Evolutionary conservation across 1,140 invertebrate species (phyloP).

Genomic region (Sycophila sp.): DNA sequence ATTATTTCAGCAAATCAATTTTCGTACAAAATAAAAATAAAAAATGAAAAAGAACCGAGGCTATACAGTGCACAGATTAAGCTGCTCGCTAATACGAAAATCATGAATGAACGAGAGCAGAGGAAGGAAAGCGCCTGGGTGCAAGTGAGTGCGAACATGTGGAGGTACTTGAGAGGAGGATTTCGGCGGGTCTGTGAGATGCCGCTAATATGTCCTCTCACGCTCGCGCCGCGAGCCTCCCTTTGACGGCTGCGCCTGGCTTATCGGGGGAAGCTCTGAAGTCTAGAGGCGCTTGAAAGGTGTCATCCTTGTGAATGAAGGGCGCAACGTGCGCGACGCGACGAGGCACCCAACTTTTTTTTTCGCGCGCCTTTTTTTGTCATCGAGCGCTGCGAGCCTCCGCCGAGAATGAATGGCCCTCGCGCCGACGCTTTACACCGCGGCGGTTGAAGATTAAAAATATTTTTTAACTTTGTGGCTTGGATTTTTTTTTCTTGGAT

Average conservation of each 20-base stretch:
- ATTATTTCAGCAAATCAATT: too few relatives aligned
- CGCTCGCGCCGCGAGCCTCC: background rate
- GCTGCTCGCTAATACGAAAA: background rate
- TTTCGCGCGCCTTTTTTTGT: too few relatives aligned
- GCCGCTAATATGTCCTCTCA: constrained; percentile 33
- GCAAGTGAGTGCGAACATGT: constrained; percentile 42
- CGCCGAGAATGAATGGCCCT: too few relatives aligned
- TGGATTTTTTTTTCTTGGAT: too few relatives aligned
- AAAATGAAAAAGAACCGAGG: too few relatives aligned
- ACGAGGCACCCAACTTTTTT: too few relatives aligned
- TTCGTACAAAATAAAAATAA: too few relatives aligned
- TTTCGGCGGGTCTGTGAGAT: constrained; percentile 7
- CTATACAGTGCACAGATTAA: too few relatives aligned
- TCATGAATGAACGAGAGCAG: background rate
- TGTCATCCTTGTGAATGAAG: constrained; percentile 34
- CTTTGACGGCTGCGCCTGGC: background rate
- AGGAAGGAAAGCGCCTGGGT: constrained; percentile 21
- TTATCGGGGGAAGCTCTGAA: background rate
- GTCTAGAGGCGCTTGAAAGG: constrained; percentile 20
- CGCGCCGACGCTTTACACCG: too few relatives aligned
- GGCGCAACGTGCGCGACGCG: constrained; percentile 6
- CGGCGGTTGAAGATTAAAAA: too few relatives aligned
- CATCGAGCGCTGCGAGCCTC: too few relatives aligned
- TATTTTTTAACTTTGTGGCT: too few relatives aligned
- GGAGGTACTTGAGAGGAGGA: constrained; percentile 45